phyloP scores from a whole-genome alignment of 2,888 invertebrate genomes.

The Melanostoma scalare region DNA sequence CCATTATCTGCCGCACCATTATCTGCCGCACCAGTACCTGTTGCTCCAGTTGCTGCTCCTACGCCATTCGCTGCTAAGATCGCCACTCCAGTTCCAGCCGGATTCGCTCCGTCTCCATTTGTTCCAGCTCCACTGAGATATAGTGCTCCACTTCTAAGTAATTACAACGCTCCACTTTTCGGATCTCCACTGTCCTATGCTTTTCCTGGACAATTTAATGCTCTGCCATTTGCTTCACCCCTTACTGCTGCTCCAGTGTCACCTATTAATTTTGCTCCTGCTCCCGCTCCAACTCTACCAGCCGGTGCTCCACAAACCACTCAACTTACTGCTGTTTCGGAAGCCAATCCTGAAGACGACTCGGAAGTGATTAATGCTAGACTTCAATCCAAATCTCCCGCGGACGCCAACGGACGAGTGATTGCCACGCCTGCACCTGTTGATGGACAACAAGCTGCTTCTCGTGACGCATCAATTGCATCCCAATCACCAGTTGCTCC shows the following conservation, averaged over 20 bases:
- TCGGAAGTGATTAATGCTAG: slow-evolving; percentile 39
- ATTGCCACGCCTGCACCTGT: slow-evolving; percentile 54
- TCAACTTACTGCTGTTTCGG: slow-evolving; percentile 7
- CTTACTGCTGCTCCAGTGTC: slow-evolving; percentile 11
- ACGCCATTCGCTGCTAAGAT: slow-evolving; percentile 82
- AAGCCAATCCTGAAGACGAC: slow-evolving; percentile 19
- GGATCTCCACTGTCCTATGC: slow-evolving; percentile 46
- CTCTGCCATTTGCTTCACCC: slow-evolving; percentile 22
- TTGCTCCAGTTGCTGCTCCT: slow-evolving; percentile 77
- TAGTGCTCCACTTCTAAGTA: slow-evolving; percentile 26
- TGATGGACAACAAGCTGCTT: slow-evolving; percentile 21
- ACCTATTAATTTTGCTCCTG: not conserved
- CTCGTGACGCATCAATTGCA: slow-evolving; percentile 15
- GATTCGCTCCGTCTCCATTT: slow-evolving; percentile 80
- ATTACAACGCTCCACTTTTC: slow-evolving; percentile 30
- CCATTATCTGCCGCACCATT: no score
- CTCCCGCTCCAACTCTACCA: slow-evolving; percentile 4
- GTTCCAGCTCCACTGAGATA: slow-evolving; percentile 22
- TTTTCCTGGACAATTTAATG: slow-evolving; percentile 23
- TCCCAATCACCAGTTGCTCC: slow-evolving; percentile 57
- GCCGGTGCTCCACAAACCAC: not conserved
- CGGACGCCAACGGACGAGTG: not conserved
- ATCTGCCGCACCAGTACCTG: slow-evolving; percentile 37
- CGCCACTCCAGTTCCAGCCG: slow-evolving; percentile 82
- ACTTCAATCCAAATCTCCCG: slow-evolving; percentile 21